These are phyloP conservation scores for Vireo altiloquus DNA, from an alignment of 2,113 vertebrate genomes.

Conservation along the genomic window DNA sequence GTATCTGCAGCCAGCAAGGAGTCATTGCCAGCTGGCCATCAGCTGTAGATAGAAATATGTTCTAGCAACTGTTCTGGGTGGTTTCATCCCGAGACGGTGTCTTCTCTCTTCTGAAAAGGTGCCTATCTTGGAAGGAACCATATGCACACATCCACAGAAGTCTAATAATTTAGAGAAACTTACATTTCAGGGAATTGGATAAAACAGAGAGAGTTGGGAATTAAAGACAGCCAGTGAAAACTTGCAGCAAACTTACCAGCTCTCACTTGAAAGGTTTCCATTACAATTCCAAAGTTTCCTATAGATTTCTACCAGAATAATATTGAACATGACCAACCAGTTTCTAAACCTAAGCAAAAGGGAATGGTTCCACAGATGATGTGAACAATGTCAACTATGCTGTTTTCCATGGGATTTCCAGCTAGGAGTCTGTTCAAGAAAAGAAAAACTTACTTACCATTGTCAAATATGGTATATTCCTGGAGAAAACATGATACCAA, in stretches of 20 bases:
- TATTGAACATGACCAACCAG: background rate
- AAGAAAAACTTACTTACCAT: background rate
- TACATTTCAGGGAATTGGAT: background rate
- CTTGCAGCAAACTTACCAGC: background rate
- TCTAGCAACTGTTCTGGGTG: constrained; percentile 5
- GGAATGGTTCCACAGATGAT: background rate
- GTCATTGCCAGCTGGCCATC: background rate
- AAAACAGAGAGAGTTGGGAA: background rate
- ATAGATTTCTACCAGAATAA: background rate
- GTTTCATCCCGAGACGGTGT: background rate
- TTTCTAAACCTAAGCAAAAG: background rate
- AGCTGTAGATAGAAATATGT: constrained; percentile 12
- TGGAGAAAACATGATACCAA: background rate
- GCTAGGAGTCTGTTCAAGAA: background rate
- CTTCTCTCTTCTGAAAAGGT: background rate
- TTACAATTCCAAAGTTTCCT: background rate
- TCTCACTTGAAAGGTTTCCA: background rate
- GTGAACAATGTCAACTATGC: background rate
- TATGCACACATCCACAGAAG: background rate
- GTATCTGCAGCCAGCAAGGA: background rate
- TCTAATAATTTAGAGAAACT: background rate
- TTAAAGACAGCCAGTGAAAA: background rate
- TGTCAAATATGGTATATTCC: background rate
- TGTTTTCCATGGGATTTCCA: background rate
- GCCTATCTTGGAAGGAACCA: background rate